Base-by-base conservation (phyloP, 2,888 invertebrate genomes). In the Polyploca ridens region DNA sequence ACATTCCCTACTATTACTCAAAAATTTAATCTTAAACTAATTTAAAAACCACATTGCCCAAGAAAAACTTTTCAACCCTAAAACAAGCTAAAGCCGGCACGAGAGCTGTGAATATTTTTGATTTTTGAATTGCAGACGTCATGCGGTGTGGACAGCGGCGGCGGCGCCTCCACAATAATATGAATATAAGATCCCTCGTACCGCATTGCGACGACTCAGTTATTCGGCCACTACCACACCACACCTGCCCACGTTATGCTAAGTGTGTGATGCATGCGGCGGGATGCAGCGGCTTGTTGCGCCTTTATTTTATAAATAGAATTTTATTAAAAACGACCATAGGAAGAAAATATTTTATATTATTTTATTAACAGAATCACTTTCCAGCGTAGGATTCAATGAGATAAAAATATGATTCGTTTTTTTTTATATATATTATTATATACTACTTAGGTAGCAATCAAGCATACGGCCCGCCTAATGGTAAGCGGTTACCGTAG, bases 181-280 rank as follows among this genome's bases (percentile, higher is more conserved):
- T 91, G 90, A 91, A 91, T 90, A 89, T 88, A 88, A 89, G 85
- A 89, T 89, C 83, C 54, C 79, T 79, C 82, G 80, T 85, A 87
- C 91, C 89, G 93, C 93, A 92, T 88, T 93, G 93, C 93, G 93
- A 90, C 90, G 90, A 86, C 85, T 91, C 89, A 88, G 90, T 88
- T 91, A 90, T 89, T 90, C 88, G 85, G 86, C 81, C 85, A 27
- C 27, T 27, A 27, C 27, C 27, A 27, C 27, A 27, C 27, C 27
- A 90, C 93, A 92, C 91, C 93, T 92, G 91, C 84, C 85, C 83
- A 82, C 83, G 84, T 81, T 88, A 88, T 90, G 90, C 84, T 86
- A 88, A 89, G 84, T 73, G 77, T 70, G 69, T 70, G 81, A 78
- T 80, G 71, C 82, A 88, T 82, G 82, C 73, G 49, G 73, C 58